A percentile compares a stretch with the other conserved stretches of the same genome.
Evolutionary conservation across 2,113 vertebrate genomes (phyloP).

Genomic region (Clarias macrocephalus): DNA sequence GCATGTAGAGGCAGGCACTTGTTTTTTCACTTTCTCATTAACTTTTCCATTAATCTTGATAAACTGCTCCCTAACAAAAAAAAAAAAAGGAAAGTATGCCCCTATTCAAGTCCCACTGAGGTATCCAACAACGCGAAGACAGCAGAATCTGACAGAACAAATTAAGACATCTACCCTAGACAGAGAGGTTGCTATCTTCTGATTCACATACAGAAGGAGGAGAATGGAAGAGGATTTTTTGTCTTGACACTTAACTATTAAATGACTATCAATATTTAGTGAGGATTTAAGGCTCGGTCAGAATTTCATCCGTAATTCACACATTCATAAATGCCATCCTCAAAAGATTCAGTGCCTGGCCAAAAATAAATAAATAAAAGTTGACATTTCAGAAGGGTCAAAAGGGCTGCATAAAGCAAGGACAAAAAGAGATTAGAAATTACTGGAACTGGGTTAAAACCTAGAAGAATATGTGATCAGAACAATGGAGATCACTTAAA

Average conservation of each 20-base stretch:
- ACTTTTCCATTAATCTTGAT: conserved; percentile 1
- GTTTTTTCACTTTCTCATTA: background rate
- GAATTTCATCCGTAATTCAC: background rate
- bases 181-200: background rate
- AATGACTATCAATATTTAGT: background rate
- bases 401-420: too few species aligned
- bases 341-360: background rate
- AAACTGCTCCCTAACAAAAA: background rate
- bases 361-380: too few species aligned
- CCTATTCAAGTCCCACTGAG: background rate
- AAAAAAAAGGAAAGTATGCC: background rate
- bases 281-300: background rate
- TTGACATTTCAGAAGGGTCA: too few species aligned
- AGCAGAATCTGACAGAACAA: background rate
- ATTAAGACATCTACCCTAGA: background rate
- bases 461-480: too few species aligned
- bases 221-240: background rate
- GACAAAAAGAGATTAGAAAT: too few species aligned
- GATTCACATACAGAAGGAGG: background rate
- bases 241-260: background rate
- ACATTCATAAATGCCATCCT: background rate
- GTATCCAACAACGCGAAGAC: background rate
- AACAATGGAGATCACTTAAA: too few species aligned
- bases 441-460: too few species aligned
- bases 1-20: background rate